Conservation (phyloP, 2,888 invertebrate genomes). For the Aspidapion aeneum region DNA sequence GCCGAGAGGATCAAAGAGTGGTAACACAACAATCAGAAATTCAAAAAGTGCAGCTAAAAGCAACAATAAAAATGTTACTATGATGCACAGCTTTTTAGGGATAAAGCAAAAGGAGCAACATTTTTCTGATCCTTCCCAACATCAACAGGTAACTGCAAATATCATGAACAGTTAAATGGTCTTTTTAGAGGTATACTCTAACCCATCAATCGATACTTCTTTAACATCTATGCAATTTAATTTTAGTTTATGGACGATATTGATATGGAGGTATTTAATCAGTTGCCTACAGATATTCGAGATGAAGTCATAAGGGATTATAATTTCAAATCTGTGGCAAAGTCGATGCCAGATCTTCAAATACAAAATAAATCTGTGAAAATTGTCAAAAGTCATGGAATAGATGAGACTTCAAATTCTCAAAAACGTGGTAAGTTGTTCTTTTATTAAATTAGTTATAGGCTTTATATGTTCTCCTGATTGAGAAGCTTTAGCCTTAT, state of each 20-base stretch:
- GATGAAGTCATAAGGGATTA: constrained; percentile 57
- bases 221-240: too few relatives aligned
- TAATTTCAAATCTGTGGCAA: constrained; percentile 31
- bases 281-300: constrained; percentile 59
- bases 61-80: neutral
- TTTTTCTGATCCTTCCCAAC: too few relatives aligned
- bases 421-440: neutral
- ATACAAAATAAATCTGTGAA: too few relatives aligned
- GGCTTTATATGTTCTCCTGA: too few relatives aligned
- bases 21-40: neutral
- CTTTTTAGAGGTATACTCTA: too few relatives aligned
- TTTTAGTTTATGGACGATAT: constrained; percentile 44
- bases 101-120: neutral
- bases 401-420: neutral
- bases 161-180: too few relatives aligned
- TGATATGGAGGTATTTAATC: constrained; percentile 56
- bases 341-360: neutral
- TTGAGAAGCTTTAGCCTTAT: too few relatives aligned
- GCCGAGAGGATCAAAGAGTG: neutral
- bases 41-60: neutral
- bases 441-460: too few relatives aligned
- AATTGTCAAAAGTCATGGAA: too few relatives aligned
- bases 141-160: too few relatives aligned
- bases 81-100: neutral
- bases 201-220: too few relatives aligned